Conservation (phyloP, 2,113 vertebrate species). For the Turdus rufiventris region DNA sequence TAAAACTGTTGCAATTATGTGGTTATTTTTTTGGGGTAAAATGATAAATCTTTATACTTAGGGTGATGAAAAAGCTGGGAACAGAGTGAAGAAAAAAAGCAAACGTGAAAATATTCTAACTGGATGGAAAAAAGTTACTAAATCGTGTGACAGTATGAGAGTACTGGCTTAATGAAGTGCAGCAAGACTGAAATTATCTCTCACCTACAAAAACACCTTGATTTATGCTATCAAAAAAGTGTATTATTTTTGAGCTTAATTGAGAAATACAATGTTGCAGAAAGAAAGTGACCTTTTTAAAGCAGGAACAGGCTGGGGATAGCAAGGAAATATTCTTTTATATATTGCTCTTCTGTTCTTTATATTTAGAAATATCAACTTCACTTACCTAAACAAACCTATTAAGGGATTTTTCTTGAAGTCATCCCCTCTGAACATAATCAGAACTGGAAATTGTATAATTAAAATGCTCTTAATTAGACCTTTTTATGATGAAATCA, state of each 20-base stretch:
- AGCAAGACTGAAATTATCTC: background rate
- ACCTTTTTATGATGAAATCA: background rate
- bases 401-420: background rate
- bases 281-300: background rate
- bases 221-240: background rate
- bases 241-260: background rate
- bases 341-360: background rate
- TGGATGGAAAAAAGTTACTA: background rate
- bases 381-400: background rate
- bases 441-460: background rate
- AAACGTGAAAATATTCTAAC: background rate
- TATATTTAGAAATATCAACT: background rate
- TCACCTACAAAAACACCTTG: background rate
- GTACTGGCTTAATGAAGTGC: background rate
- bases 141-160: background rate
- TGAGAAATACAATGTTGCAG: background rate
- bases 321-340: background rate
- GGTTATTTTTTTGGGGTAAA: background rate
- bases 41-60: background rate
- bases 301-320: background rate
- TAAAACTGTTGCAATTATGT: background rate
- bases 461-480: background rate
- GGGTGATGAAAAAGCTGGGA: background rate
- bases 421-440: background rate
- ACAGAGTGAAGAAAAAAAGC: background rate